Evolutionary conservation across 2,797 vertebrate species (phyloP), one percentile per base, ranked within the genome.

Genomic region (Yasuhikotakia modesta): DNA sequence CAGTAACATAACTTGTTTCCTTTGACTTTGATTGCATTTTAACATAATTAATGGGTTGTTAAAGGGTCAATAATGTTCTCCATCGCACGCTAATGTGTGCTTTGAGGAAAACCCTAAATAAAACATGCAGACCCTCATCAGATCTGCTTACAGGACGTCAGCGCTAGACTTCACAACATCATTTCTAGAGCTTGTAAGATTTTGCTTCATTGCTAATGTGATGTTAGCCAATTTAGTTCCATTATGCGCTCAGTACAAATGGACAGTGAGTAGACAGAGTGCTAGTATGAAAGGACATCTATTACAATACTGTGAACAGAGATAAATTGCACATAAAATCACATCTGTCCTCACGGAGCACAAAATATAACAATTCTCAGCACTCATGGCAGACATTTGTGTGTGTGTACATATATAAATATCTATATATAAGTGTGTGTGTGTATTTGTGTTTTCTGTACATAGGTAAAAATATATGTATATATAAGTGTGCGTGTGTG

Each of bases 41-140:
- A 75, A 65, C 32, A 61, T 69, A 70, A 71, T 73, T 66, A 76
- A 78, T 71, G 67, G 79, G 43, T 30, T 70, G 63, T 74, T 82
- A 73, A 79, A 63, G 39, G 68, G 27, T 63, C 60, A 63, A 30
- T 63, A 63, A 63, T 65, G 55, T 64, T 55, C 48, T 77, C 57
- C 27, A 68, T 80, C 82, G 70, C 48, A 50, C 21, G 39, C 53
- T 46, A 71, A 74, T 68, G 72, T 55, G 58, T 69, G 53, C 43
- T 52, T 46, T 58, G 69, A 27, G 63, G 67, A 43, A 57, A 27
- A 66, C 70, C 24, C 53, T 2, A 0, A 52, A 67, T 52, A 19
- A 57, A 73, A 67, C 24, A 68, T 57, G 73, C 50, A 65, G 21
- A 5, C 53, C 10, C n/a, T 69, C 79, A 84, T 60, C 50, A 64